Base-by-base conservation (phyloP, 2,888 invertebrate species). In the Xylocampa areola region DNA sequence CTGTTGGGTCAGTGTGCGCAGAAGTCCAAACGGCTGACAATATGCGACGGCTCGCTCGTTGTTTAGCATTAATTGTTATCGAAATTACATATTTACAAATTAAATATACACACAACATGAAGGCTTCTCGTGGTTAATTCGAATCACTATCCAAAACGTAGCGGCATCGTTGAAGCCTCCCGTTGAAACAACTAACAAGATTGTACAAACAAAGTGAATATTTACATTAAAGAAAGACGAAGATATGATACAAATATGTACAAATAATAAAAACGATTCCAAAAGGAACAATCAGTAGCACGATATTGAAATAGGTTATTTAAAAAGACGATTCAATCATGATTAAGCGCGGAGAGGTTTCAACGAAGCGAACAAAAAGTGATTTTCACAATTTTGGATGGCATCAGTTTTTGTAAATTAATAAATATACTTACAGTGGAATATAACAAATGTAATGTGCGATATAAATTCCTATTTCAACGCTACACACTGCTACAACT, bases 61-160 rank as follows among this genome's bases (percentile, higher is more conserved):
- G 87, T 85, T 83, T 84, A 89, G 88, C 90, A 88, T 89, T 86
- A 84, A 87, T 88, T 86, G 87, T 86, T 85, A 87, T 84, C 84
- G 84, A 89, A 88, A 87, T 86, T 87, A 90, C 85, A 87, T 92
- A 91, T 91, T 90, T 91, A 93, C 90, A 92, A 88, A 90, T 85
- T 76, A 85, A 90, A 88, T 85, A 84, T 87, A 89, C 87, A 88
- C 81, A 87, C 81, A 86, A 85, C 79, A 80, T 78, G 84, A 89
- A 90, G 88, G 87, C 88, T 87, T 81, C 81, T 84, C 82, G 83
- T 86, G 88, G 81, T 87, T 82, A 85, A 86, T 85, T 86, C 81
- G 78, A 85, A 86, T 83, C 69, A 79, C 79, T 79, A 83, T 84
- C 80, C 84, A 84, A 86, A 85, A 83, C 73, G 73, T 65, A 69